Conservation (phyloP, 2,888 invertebrate genomes). For the Athalia cordata region DNA sequence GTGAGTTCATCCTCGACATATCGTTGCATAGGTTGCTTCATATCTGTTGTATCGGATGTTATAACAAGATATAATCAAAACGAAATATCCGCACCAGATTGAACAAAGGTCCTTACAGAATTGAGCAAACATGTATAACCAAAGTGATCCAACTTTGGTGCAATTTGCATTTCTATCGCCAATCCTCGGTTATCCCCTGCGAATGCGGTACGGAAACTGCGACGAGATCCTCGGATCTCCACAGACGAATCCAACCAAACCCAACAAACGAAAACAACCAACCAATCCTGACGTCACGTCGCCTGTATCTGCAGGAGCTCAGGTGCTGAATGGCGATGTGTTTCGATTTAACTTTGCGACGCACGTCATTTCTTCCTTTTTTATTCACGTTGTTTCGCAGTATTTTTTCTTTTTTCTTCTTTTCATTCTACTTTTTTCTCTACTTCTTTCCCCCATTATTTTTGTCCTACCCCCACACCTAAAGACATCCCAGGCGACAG, state of each 20-base stretch:
- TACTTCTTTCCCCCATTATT: neutral
- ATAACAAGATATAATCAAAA: neutral
- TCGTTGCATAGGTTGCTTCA: too few relatives aligned
- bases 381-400: neutral
- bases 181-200: constrained; percentile 32
- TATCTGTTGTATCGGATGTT: too few relatives aligned
- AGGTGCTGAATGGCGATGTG: constrained; percentile 35
- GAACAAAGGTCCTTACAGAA: constrained; percentile 26
- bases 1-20: too few relatives aligned
- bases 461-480: neutral
- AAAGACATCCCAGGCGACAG: neutral
- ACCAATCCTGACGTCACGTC: neutral
- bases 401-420: neutral
- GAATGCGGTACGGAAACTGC: constrained; percentile 11
- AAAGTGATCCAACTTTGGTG: constrained; percentile 37
- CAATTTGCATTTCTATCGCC: constrained; percentile 43
- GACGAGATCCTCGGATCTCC: neutral
- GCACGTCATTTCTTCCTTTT: constrained; percentile 9
- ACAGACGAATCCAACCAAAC: constrained; percentile 15
- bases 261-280: neutral
- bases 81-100: constrained; percentile 8
- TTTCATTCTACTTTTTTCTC: neutral
- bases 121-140: constrained; percentile 4
- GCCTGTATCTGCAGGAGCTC: neutral
- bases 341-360: constrained; percentile 39